Percentiles rank a stretch among this genome's conserved stretches.
These are phyloP conservation scores for Brachionus paranguensis DNA, from an alignment of 1,140 invertebrate genomes.

Conservation along the genomic window DNA sequence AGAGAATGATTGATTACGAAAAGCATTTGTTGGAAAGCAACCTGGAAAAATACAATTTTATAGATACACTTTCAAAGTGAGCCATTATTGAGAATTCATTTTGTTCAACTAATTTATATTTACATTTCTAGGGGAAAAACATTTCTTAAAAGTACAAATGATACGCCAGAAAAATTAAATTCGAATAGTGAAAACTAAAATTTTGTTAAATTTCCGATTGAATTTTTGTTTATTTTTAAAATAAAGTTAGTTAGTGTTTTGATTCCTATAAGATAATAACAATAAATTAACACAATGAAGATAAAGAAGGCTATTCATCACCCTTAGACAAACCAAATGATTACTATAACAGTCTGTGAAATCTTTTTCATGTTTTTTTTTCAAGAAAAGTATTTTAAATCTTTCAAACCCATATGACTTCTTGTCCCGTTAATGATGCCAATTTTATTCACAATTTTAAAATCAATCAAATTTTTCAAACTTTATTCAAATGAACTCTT, in stretches of 20 bases:
- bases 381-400: too few species aligned
- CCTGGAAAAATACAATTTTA: neutral
- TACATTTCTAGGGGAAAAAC: neutral
- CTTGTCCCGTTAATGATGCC: too few species aligned
- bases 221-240: neutral
- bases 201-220: neutral
- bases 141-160: neutral
- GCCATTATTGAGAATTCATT: neutral
- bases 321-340: too few species aligned
- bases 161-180: neutral
- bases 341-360: too few species aligned
- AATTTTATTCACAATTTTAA: too few species aligned
- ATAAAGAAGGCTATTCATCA: too few species aligned
- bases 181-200: neutral
- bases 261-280: neutral
- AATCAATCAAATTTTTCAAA: too few species aligned
- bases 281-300: too few species aligned
- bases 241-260: neutral
- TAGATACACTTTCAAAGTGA: neutral
- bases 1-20: constrained; percentile 39
- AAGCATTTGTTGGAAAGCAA: constrained; percentile 35
- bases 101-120: neutral
- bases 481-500: too few species aligned
- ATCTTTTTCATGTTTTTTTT: too few species aligned
- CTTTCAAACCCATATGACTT: too few species aligned